Evolutionary conservation across 2,888 invertebrate species (phyloP), one percentile per base, ranked within the genome.

Genomic region (Philereme vetulata): DNA sequence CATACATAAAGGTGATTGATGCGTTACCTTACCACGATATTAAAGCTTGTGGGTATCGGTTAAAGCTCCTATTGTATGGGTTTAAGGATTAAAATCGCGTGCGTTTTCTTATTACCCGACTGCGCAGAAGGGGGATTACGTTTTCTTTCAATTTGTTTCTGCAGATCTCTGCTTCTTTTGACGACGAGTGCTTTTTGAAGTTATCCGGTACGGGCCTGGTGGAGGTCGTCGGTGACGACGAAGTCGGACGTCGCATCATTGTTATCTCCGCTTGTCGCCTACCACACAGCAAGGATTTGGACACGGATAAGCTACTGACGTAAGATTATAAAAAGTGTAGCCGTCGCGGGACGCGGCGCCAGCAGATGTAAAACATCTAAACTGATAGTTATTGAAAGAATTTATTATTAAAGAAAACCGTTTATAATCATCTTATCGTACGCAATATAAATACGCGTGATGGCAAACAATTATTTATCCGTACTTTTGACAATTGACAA

Each of bases 241-340:
- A 93, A 57, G 90, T 96, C 74, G 99, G 99, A 21, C 94, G 99
- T 67, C 97, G 99, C 83, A 96, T 99, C 74, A 98, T 99, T 77
- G 97, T 98, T 46, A 96, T 99, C 57, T 99, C 98, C 64, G 99
- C 99, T 5, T 99, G 98, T 86, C 85, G 92, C 34, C 84, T 94
- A 64, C 98, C 98, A 0, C 94, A 95, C 50, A 96, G 95, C 81
- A 96, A 95, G 79, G 95, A 95, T 64, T 85, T 97, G 64, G 95
- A 96, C 75, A 97, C 86, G 0, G 90, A 91, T 58, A 82, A 77
- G 65, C 72, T 93, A 42, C 77, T 93, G 8, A 86, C 83, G 93
- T 93, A 75, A 56, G 60, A 4, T 34, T 33, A 10, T 38, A 36
- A 36, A 36, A 36, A 36, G 3, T 36, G 7, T 36, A 2, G 21